Base-by-base conservation (phyloP, 1,140 invertebrate species). In the Drosophila triauraria region DNA sequence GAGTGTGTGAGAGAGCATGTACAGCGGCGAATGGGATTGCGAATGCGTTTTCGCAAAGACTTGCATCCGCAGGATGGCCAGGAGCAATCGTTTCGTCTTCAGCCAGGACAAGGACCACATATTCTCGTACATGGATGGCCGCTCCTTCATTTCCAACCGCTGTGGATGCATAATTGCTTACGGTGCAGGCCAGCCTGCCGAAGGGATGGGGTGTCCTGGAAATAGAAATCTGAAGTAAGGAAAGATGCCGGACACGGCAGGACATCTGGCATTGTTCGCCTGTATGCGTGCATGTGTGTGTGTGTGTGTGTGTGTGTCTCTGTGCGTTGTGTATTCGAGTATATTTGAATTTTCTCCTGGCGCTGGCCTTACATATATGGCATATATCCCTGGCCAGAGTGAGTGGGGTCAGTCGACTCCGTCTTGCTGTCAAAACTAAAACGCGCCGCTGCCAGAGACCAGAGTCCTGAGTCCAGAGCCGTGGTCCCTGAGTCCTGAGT, bases 341-440 rank as follows among this genome's bases (percentile, higher is more conserved):
- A 69, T 78, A 78, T 78, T 78, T 78, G 75, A 78, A 78, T 78
- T 78, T 78, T 78, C 75, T 74, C 68, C 69, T 47, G 47, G 35
- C 17, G 17, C 63, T 69, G 50, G 23, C 59, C 32, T 51, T 12
- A 60, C 40, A 76, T 42, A 69, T 44, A 75, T 82, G 57, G 63
- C 70, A 58, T 46, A 63, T 59, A 63, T 59, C 38, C 53, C 44
- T 20, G 40, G 35, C 20, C 35, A 20, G 32, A 57, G 64, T 58
- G 58, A 43, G 72, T 57, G 53, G 42, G 64, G 78, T 58, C 63
- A 46, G 46, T 76, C 62, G 78, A 59, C 72, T 60, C 67, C 67
- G 63, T 70, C 63, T 70, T 68, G 67, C 67, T 78, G 85, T 85
- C 85, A 88, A 90, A 88, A 85, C 85, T 88, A 91, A 88, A 88